phyloP scores from a whole-genome alignment of 2,888 invertebrate species.

The Ceraclea dissimilis region DNA sequence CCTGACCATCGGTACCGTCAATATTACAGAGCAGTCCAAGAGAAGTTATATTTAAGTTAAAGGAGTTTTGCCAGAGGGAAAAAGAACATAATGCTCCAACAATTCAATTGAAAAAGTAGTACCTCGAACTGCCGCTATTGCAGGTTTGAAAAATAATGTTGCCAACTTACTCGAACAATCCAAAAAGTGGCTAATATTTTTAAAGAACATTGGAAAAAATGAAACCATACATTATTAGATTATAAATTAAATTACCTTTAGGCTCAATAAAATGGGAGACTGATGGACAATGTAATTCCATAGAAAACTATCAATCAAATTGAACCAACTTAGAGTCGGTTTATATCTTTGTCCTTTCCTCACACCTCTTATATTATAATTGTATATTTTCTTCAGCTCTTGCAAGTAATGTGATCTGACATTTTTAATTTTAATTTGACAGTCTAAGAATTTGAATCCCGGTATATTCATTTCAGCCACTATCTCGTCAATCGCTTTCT shows the following conservation, averaged over 20 bases:
- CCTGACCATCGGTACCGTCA: too few species aligned
- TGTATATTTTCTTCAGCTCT: constrained; percentile 28
- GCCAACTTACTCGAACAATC: too few species aligned
- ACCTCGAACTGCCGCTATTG: too few species aligned
- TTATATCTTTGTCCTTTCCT: constrained; percentile 7
- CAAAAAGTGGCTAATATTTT: too few species aligned
- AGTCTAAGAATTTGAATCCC: constrained; percentile 27
- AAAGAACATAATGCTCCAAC: too few species aligned
- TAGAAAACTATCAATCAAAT: constrained; percentile 14
- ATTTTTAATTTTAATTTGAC: constrained; percentile 30
- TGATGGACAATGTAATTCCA: constrained; percentile 5
- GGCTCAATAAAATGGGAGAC: not conserved
- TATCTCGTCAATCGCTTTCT: constrained; percentile 26
- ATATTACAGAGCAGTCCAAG: too few species aligned
- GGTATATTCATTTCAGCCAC: constrained; percentile 28
- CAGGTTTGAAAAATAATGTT: too few species aligned
- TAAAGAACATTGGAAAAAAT: too few species aligned
- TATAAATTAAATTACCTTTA: not conserved
- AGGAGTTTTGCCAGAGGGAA: too few species aligned
- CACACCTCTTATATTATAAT: constrained; percentile 1
- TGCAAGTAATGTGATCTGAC: constrained; percentile 29
- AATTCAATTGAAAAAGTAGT: too few species aligned
- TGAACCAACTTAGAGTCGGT: constrained; percentile 21
- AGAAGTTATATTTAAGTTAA: too few species aligned
- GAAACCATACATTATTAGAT: too few species aligned